Conservation (phyloP, 2,797 vertebrate species). For the Falco naumanni region DNA sequence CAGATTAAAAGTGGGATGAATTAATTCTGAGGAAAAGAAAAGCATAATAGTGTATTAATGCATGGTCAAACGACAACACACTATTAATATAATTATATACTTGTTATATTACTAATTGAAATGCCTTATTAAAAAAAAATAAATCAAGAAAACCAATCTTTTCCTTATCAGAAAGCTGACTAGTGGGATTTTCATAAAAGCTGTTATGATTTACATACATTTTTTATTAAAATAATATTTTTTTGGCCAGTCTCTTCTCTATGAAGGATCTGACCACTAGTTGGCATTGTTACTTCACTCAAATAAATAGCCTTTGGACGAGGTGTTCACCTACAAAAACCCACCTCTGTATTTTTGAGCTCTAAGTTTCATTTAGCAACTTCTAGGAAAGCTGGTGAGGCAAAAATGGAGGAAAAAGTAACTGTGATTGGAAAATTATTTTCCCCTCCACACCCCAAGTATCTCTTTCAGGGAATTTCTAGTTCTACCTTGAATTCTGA, state of each 20-base stretch:
- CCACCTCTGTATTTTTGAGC: background rate
- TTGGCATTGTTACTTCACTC: conserved; percentile 51
- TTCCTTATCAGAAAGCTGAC: background rate
- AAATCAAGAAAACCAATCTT: background rate
- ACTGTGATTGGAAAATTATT: background rate
- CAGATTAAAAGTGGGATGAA: background rate
- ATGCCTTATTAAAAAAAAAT: background rate
- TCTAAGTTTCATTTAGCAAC: background rate
- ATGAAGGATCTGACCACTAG: conserved; percentile 21
- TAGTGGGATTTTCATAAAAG: background rate
- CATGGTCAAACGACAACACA: background rate
- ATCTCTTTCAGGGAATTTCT: background rate
- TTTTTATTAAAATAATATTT: background rate
- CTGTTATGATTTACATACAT: background rate
- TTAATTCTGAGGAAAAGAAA: background rate
- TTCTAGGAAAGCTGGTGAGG: background rate
- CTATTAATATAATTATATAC: background rate
- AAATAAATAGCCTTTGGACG: background rate
- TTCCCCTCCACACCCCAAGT: background rate
- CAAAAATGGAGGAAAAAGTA: background rate
- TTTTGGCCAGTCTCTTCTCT: background rate
- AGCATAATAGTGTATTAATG: background rate
- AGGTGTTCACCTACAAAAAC: background rate
- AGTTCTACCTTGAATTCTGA: background rate
- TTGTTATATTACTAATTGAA: background rate